These are phyloP conservation scores for Lobophora halterata DNA, from an alignment of 2,888 invertebrate genomes.

Conservation along the genomic window DNA sequence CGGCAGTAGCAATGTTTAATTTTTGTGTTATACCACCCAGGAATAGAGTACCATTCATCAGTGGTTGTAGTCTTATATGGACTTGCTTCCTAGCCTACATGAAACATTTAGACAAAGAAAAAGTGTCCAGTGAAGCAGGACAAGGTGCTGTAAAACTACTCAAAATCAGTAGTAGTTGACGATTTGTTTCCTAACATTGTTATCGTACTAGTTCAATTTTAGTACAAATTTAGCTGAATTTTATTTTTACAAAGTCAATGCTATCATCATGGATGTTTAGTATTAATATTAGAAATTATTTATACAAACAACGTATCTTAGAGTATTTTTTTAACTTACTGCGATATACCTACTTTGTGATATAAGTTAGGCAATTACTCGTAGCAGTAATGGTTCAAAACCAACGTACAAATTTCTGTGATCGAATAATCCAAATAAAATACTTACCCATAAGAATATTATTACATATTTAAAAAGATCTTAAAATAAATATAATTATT, in stretches of 20 bases:
- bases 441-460: too few species aligned
- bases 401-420: too few species aligned
- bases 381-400: constrained; percentile 4
- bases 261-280: constrained; percentile 6
- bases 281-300: constrained; percentile 10
- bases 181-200: background rate
- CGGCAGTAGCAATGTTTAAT: constrained; percentile 86
- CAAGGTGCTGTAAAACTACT: constrained; percentile 39
- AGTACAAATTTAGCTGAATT: constrained; percentile 1
- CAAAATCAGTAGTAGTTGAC: constrained; percentile 36
- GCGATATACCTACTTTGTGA: constrained; percentile 17
- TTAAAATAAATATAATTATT: too few species aligned
- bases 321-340: background rate
- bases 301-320: constrained; percentile 4
- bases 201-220: background rate
- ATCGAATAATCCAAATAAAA: too few species aligned
- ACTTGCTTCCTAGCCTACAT: constrained; percentile 90
- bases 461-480: too few species aligned
- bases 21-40: constrained; percentile 86
- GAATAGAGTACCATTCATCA: constrained; percentile 89
- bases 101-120: constrained; percentile 82
- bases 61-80: constrained; percentile 88
- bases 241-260: background rate
- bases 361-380: too few species aligned
- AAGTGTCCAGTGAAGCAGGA: constrained; percentile 38